phyloP scores from a whole-genome alignment of 2,797 vertebrate genomes.

The Oryzias sinensis region DNA sequence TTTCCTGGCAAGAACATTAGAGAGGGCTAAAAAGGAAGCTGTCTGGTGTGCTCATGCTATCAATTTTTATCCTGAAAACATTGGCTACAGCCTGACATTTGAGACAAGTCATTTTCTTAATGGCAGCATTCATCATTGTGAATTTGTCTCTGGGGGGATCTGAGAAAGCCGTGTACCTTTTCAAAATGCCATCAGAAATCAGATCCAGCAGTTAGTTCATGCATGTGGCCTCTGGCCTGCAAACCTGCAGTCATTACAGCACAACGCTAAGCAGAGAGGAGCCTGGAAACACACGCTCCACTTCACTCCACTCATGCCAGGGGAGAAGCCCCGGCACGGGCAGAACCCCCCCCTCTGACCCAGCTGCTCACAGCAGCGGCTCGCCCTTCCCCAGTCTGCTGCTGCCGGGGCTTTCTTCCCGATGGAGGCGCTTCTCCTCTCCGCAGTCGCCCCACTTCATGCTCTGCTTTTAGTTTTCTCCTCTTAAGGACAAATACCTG shows the following conservation, averaged over 20 bases:
- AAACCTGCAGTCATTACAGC: conserved; percentile 40
- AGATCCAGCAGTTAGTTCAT: conserved; percentile 28
- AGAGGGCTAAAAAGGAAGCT: conserved; percentile 46
- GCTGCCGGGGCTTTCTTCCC: no score
- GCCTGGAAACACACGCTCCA: conserved; percentile 36
- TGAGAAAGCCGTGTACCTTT: conserved; percentile 54
- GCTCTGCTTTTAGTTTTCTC: no score
- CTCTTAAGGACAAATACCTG: no score
- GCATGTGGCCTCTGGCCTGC: conserved; percentile 30
- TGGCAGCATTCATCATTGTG: conserved; percentile 65
- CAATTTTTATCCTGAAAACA: conserved; percentile 66
- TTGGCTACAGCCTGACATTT: conserved; percentile 64
- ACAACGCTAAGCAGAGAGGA: conserved; percentile 25
- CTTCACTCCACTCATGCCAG: conserved; percentile 35
- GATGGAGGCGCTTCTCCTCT: no score
- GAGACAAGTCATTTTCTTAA: conserved; percentile 73
- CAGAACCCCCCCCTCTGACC: not conserved
- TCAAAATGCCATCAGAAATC: conserved; percentile 55
- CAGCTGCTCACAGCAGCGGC: no score
- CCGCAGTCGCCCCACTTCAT: no score
- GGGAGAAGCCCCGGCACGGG: conserved; percentile 21
- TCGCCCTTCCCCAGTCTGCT: no score
- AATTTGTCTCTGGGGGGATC: conserved; percentile 37
- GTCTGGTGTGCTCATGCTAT: conserved; percentile 55
- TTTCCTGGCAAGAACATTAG: conserved; percentile 57